Evolutionary conservation across 2,113 vertebrate species (phyloP).

Genomic region (Burhinus oedicnemus): DNA sequence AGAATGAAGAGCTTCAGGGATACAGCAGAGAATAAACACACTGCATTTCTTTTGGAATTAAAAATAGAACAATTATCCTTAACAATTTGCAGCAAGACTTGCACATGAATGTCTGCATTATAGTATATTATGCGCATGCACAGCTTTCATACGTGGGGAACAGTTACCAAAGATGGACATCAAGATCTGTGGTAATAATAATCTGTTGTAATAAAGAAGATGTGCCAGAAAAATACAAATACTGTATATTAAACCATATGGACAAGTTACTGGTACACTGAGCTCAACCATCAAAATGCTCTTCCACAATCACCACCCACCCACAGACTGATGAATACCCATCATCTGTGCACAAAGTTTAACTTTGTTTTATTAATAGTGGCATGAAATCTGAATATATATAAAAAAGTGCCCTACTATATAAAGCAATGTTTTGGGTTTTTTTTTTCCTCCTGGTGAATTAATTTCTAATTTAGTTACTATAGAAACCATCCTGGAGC

Average conservation of each 20-base stretch:
- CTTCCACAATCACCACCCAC: conserved; percentile 17
- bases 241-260: conserved; percentile 13
- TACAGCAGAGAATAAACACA: not conserved
- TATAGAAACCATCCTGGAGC: conserved; percentile 66
- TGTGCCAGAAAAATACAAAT: conserved; percentile 26
- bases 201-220: not conserved
- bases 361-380: conserved; percentile 51
- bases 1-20: not conserved
- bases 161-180: conserved; percentile 51
- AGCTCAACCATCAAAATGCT: conserved; percentile 4
- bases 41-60: not conserved
- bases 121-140: not conserved
- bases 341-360: conserved; percentile 37
- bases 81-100: not conserved
- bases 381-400: conserved; percentile 48
- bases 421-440: conserved; percentile 64
- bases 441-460: not conserved
- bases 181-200: not conserved
- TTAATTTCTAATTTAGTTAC: conserved; percentile 69
- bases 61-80: conserved; percentile 4
- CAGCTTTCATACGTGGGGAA: not conserved
- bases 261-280: not conserved
- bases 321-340: conserved; percentile 34
- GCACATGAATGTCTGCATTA: not conserved
- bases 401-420: conserved; percentile 43